Percentiles rank a stretch among this genome's conserved stretches.
Conservation (phyloP, 2,113 vertebrate species). For the Nesogale talazaci region DNA sequence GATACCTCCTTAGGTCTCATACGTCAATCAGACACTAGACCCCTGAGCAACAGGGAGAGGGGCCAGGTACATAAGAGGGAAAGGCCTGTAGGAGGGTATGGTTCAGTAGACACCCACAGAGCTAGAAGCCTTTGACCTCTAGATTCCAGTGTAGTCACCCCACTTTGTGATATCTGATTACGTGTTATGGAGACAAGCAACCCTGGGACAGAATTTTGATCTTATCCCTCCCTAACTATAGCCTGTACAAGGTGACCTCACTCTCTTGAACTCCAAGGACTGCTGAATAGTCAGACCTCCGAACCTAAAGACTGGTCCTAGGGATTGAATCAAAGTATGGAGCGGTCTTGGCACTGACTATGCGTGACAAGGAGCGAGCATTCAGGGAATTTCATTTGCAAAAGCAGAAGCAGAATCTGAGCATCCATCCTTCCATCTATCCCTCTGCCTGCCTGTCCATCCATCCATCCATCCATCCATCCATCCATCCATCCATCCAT, state of each 20-base stretch:
- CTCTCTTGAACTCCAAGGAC: not conserved
- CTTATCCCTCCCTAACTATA: not conserved
- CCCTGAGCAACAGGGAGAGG: not conserved
- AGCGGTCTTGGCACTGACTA: not conserved
- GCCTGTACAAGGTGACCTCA: not conserved
- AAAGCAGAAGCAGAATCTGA: not conserved
- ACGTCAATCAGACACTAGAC: not conserved
- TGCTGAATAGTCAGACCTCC: not conserved
- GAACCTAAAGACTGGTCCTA: not conserved
- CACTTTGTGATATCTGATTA: not conserved
- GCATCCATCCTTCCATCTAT: not conserved
- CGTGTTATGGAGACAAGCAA: not conserved
- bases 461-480: not conserved
- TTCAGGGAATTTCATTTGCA: not conserved
- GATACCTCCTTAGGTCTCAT: not conserved
- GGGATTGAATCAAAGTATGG: not conserved
- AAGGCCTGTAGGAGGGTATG: not conserved
- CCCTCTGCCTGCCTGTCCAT: not conserved
- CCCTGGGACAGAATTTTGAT: not conserved
- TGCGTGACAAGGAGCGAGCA: not conserved
- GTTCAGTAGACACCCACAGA: no score
- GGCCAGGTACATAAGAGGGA: not conserved
- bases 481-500: not conserved
- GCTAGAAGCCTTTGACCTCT: not conserved
- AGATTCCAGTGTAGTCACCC: not conserved